Evolutionary conservation across 2,888 invertebrate species (phyloP).

Genomic region (Lutraria lutraria): DNA sequence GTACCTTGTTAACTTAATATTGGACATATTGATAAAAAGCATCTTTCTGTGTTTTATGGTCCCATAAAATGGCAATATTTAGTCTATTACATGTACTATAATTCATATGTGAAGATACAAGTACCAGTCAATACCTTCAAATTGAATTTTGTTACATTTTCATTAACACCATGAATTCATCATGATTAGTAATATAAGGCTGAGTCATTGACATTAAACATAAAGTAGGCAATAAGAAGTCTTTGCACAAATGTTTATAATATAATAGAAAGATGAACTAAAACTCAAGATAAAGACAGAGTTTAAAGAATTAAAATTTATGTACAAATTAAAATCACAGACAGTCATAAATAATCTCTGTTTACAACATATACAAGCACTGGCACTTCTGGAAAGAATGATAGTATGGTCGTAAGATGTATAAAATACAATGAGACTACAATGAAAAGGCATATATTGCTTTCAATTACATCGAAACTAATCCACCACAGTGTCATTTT

Average conservation of each 20-base stretch:
- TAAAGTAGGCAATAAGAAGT: background rate
- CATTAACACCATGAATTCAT: background rate
- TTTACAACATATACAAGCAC: slow-evolving; percentile 34
- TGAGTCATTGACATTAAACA: background rate
- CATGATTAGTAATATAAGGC: background rate
- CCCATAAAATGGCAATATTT: background rate
- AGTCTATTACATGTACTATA: background rate
- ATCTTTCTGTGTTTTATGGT: background rate
- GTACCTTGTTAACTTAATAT: too few species aligned
- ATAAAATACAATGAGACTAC: background rate
- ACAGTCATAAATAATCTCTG: slow-evolving; percentile 39
- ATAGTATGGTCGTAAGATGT: slow-evolving; percentile 1
- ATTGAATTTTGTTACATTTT: background rate
- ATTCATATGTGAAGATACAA: background rate
- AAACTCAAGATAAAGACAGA: background rate
- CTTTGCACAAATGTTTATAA: background rate
- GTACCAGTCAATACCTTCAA: background rate
- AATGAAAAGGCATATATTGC: background rate
- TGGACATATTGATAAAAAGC: too few species aligned
- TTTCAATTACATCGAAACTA: background rate
- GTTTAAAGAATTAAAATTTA: background rate
- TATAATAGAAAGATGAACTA: background rate
- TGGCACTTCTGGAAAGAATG: slow-evolving; percentile 33
- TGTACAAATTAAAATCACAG: slow-evolving; percentile 33
- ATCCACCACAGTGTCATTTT: background rate